phyloP scores from a whole-genome alignment of 1,140 invertebrate genomes.

The Rhynchophorus ferrugineus region DNA sequence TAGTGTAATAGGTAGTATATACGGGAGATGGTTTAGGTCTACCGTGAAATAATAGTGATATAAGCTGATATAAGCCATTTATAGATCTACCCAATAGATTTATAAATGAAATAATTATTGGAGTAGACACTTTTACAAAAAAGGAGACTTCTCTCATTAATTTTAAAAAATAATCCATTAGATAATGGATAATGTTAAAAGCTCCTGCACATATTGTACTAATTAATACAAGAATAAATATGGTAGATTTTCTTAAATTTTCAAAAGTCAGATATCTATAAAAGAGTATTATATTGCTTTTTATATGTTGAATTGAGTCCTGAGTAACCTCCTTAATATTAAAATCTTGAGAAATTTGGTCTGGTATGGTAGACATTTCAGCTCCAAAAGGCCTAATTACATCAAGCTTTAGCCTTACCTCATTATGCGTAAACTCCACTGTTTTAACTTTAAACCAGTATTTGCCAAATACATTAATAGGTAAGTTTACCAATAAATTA shows the following conservation, averaged over 20 bases:
- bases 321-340: slow-evolving; percentile 7
- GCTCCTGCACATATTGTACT: slow-evolving; percentile 20
- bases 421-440: slow-evolving; percentile 26
- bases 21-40: slow-evolving; percentile 2
- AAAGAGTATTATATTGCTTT: slow-evolving; percentile 13
- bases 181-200: slow-evolving; percentile 22
- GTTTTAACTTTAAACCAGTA: slow-evolving; percentile 32
- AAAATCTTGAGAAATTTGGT: slow-evolving; percentile 2
- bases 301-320: slow-evolving; percentile 10
- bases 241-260: slow-evolving; percentile 26
- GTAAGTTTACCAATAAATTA: slow-evolving; percentile 29
- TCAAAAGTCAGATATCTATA: slow-evolving; percentile 17
- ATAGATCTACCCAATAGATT: slow-evolving; percentile 36
- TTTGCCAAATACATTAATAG: slow-evolving; percentile 27
- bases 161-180: slow-evolving; percentile 30
- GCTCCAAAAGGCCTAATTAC: slow-evolving; percentile 17
- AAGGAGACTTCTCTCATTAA: slow-evolving; percentile 31
- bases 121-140: slow-evolving; percentile 36
- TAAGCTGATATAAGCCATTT: slow-evolving; percentile 32
- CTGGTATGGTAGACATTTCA: not conserved
- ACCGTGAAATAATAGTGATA: slow-evolving; percentile 38
- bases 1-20: slow-evolving; percentile 9
- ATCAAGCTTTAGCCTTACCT: slow-evolving; percentile 29
- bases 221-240: slow-evolving; percentile 26
- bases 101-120: slow-evolving; percentile 37